Percentiles rank a stretch among this genome's conserved stretches.
Conservation (phyloP, 1,140 invertebrate species). For the Zaprionus ornatus region DNA sequence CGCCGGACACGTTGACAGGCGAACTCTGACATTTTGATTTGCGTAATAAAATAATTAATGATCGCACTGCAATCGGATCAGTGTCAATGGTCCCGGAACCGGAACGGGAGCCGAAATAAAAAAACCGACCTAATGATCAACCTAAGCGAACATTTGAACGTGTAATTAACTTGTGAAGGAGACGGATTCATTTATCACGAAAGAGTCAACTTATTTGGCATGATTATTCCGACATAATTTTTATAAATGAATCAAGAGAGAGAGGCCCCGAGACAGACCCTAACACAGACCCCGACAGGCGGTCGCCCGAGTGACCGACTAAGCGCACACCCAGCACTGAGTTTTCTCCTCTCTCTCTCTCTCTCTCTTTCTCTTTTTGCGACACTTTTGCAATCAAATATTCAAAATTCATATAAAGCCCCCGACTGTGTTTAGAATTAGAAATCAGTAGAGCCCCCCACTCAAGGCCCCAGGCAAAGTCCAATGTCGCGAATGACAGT, state of each 20-base stretch:
- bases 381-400: slow-evolving; percentile 76
- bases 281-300: background rate
- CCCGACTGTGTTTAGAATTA: slow-evolving; percentile 67
- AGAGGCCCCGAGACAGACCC: no score
- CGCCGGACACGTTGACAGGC: slow-evolving; percentile 54
- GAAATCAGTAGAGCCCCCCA: slow-evolving; percentile 48
- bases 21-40: slow-evolving; percentile 76
- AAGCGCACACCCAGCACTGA: slow-evolving; percentile 49
- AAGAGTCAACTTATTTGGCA: slow-evolving; percentile 38
- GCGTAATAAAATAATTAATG: slow-evolving; percentile 82
- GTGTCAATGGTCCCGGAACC: slow-evolving; percentile 35
- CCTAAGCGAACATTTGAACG: slow-evolving; percentile 43
- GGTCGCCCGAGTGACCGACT: slow-evolving; percentile 63
- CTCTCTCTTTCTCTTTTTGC: slow-evolving; percentile 35
- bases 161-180: slow-evolving; percentile 63
- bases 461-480: slow-evolving; percentile 30
- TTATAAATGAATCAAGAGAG: slow-evolving; percentile 56
- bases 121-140: slow-evolving; percentile 65
- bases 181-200: slow-evolving; percentile 59
- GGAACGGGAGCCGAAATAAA: slow-evolving; percentile 1
- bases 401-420: slow-evolving; percentile 78
- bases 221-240: slow-evolving; percentile 79
- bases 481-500: slow-evolving; percentile 49
- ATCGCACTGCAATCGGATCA: slow-evolving; percentile 72
- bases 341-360: slow-evolving; percentile 30